Percentiles rank a stretch among this genome's conserved stretches.
Evolutionary conservation across 1,140 invertebrate species (phyloP).

Genomic region (Drosophila bipectinata): DNA sequence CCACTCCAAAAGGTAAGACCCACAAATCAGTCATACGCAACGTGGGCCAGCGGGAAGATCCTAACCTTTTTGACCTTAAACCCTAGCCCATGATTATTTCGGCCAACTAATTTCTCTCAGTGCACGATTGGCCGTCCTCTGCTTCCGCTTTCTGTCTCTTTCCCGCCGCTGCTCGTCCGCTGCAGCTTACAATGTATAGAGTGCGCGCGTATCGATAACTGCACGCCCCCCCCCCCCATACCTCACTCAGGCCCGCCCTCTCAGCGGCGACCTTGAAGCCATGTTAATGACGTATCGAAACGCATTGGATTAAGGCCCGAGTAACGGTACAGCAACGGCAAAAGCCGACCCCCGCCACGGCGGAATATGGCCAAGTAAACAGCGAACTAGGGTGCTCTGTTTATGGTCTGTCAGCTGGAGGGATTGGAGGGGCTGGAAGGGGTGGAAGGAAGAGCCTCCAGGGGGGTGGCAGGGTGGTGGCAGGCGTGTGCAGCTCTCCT

Average conservation of each 20-base stretch:
- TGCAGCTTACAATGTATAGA: slow-evolving; percentile 39
- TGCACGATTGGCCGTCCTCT: slow-evolving; percentile 4
- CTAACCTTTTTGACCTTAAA: neutral
- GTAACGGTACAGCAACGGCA: slow-evolving; percentile 44
- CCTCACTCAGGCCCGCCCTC: neutral
- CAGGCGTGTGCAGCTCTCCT: slow-evolving; percentile 35
- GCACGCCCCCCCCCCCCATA: neutral
- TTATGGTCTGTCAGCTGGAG: slow-evolving; percentile 12
- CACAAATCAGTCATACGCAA: neutral
- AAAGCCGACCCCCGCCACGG: slow-evolving; percentile 5
- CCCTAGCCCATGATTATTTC: neutral
- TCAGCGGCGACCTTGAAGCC: slow-evolving; percentile 52
- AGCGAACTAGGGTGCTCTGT: slow-evolving; percentile 15
- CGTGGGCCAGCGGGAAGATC: neutral
- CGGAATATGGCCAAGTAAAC: slow-evolving; percentile 32
- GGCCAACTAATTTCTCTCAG: slow-evolving; percentile 2
- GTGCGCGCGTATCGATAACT: slow-evolving; percentile 39
- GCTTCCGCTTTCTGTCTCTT: slow-evolving; percentile 10
- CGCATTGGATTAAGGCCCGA: slow-evolving; percentile 39
- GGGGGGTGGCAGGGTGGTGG: neutral
- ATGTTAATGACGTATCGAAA: slow-evolving; percentile 58
- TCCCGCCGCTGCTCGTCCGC: slow-evolving; percentile 5
- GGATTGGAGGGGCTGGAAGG: neutral
- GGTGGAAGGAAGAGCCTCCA: no score
- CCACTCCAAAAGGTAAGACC: neutral